These are phyloP conservation scores for Coleophora flavipennella DNA, from an alignment of 2,888 invertebrate genomes.

Conservation along the genomic window DNA sequence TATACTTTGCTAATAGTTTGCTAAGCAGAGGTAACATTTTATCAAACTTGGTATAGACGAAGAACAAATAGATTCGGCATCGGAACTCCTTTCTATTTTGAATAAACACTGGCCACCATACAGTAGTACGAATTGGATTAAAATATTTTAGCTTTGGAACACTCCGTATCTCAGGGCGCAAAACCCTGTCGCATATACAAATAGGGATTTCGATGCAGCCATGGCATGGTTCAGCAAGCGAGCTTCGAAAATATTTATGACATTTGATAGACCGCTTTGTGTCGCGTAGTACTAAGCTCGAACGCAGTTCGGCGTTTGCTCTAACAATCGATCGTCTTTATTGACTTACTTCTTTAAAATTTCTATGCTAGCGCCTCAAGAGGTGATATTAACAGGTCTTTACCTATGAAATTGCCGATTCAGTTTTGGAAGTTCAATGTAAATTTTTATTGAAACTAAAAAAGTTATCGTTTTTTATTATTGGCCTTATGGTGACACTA, in stretches of 20 bases:
- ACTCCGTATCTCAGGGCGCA: conserved; percentile 1
- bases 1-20: no score
- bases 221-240: conserved; percentile 16
- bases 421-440: no score
- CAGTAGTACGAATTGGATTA: background rate
- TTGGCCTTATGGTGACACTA: no score
- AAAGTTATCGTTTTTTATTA: no score
- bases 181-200: conserved; percentile 38
- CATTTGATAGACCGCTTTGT: conserved; percentile 62
- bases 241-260: conserved; percentile 64
- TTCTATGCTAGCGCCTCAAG: no score
- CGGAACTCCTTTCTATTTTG: no score
- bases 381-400: no score
- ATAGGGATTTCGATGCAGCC: conserved; percentile 48
- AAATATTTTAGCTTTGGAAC: conserved; percentile 1
- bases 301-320: conserved; percentile 3
- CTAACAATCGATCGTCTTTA: background rate
- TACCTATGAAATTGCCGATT: no score
- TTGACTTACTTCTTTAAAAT: background rate
- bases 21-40: no score
- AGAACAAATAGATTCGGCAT: no score
- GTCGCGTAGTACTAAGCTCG: conserved; percentile 23
- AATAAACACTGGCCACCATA: background rate
- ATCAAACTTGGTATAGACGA: no score
- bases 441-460: no score